These are phyloP conservation scores for Nycticebus coucang DNA, from an alignment of 2,113 vertebrate species.

Conservation along the genomic window DNA sequence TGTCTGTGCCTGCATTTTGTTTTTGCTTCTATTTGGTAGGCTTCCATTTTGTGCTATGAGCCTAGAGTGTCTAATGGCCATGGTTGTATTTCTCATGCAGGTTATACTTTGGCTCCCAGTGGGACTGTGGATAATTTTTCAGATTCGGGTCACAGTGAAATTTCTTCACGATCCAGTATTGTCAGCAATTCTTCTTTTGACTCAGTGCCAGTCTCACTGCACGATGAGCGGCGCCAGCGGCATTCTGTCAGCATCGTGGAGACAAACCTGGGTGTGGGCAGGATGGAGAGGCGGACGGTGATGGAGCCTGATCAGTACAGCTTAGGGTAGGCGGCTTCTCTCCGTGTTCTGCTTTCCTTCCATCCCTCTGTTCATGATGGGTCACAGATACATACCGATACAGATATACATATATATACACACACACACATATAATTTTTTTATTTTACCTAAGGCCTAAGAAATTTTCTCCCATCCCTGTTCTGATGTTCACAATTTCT, in stretches of 20 bases:
- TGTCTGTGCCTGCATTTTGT: neutral
- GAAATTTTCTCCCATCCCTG: neutral
- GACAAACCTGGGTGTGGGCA: slow-evolving; percentile 87
- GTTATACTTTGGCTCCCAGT: slow-evolving; percentile 89
- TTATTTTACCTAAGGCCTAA: neutral
- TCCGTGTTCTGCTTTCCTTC: neutral
- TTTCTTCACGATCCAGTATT: slow-evolving; percentile 97
- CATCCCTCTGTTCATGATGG: neutral
- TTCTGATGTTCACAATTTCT: neutral
- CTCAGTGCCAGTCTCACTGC: slow-evolving; percentile 87
- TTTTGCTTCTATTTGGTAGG: neutral
- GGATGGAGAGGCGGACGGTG: slow-evolving; percentile 92
- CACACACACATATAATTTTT: no score
- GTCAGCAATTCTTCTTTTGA: slow-evolving; percentile 99
- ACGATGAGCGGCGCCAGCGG: slow-evolving; percentile 93
- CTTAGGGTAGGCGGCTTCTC: slow-evolving; percentile 89
- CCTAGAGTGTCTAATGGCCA: neutral
- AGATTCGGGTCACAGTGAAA: slow-evolving; percentile 97
- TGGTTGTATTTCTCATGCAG: slow-evolving; percentile 82
- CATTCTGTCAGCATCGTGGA: slow-evolving; percentile 93
- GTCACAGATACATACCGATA: neutral
- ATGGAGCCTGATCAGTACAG: slow-evolving; percentile 97
- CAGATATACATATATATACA: no score
- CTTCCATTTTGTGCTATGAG: neutral
- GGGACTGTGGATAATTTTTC: slow-evolving; percentile 94